Percentiles rank a stretch among this genome's conserved stretches.
Evolutionary conservation across 2,888 invertebrate species (phyloP).

Genomic region (Agrochola litura): DNA sequence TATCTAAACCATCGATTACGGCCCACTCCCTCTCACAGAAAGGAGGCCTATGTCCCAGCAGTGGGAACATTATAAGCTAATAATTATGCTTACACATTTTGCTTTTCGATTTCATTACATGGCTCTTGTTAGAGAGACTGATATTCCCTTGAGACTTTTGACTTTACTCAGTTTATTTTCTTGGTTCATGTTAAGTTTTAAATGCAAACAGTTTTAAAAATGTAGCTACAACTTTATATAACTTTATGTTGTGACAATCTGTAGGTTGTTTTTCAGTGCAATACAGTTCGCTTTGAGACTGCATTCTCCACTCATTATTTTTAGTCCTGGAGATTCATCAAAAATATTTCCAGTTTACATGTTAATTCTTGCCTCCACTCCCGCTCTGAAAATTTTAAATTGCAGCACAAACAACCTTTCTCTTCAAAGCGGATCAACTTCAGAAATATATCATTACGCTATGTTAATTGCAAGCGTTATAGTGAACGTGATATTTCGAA

Average conservation of each 20-base stretch:
- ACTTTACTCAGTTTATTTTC: neutral
- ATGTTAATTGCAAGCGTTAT: slow-evolving; percentile 45
- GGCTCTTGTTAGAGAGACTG: neutral
- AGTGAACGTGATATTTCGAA: slow-evolving; percentile 45
- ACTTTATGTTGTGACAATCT: neutral
- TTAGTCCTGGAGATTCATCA: slow-evolving; percentile 26
- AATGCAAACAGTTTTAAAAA: neutral
- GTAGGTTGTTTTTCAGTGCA: neutral
- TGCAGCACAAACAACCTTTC: slow-evolving; percentile 45
- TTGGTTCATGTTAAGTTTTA: neutral
- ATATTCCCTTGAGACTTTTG: neutral
- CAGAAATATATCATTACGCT: slow-evolving; percentile 51
- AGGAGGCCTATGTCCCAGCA: too few species aligned
- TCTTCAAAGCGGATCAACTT: slow-evolving; percentile 53
- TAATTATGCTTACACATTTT: too few species aligned
- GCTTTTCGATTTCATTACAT: neutral
- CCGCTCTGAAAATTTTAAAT: slow-evolving; percentile 29
- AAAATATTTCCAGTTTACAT: slow-evolving; percentile 41
- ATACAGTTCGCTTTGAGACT: slow-evolving; percentile 4
- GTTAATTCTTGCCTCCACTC: slow-evolving; percentile 29
- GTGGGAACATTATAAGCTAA: too few species aligned
- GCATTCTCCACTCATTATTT: slow-evolving; percentile 24
- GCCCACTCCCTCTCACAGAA: too few species aligned
- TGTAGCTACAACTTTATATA: neutral
- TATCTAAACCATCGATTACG: too few species aligned